Evolutionary conservation across 1,140 invertebrate genomes (phyloP).

Genomic region (Liolophura sinensis): DNA sequence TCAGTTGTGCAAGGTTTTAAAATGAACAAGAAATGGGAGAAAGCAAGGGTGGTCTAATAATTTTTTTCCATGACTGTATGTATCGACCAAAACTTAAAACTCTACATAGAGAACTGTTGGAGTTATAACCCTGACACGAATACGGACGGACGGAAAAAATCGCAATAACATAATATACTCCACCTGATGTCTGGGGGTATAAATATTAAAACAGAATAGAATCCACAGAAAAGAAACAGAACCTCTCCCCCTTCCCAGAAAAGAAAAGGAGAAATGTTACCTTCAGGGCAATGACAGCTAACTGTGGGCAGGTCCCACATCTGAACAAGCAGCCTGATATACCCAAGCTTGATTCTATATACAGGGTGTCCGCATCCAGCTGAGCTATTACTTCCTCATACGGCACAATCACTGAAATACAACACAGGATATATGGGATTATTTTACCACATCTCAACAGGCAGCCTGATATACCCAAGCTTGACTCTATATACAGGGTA

Average conservation of each 20-base stretch:
- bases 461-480: slow-evolving; percentile 66
- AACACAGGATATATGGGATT: slow-evolving; percentile 29
- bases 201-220: neutral
- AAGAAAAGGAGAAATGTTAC: slow-evolving; percentile 26
- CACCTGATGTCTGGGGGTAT: too few relatives aligned
- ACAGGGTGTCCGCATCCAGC: slow-evolving; percentile 74
- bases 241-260: neutral
- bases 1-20: too few relatives aligned
- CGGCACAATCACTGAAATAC: slow-evolving; percentile 41
- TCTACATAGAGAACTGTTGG: too few relatives aligned
- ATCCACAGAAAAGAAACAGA: neutral
- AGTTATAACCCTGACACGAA: too few relatives aligned
- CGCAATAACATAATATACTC: too few relatives aligned
- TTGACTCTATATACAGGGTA: slow-evolving; percentile 65
- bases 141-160: too few relatives aligned
- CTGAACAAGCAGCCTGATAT: slow-evolving; percentile 59
- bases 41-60: too few relatives aligned
- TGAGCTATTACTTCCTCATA: slow-evolving; percentile 74
- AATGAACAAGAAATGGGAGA: too few relatives aligned
- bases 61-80: too few relatives aligned
- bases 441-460: slow-evolving; percentile 61
- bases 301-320: slow-evolving; percentile 69
- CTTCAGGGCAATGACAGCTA: slow-evolving; percentile 63
- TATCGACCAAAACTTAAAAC: too few relatives aligned
- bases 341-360: slow-evolving; percentile 63